Conservation (phyloP, 2,113 vertebrate species). For the Phrynosoma blainvillii region DNA sequence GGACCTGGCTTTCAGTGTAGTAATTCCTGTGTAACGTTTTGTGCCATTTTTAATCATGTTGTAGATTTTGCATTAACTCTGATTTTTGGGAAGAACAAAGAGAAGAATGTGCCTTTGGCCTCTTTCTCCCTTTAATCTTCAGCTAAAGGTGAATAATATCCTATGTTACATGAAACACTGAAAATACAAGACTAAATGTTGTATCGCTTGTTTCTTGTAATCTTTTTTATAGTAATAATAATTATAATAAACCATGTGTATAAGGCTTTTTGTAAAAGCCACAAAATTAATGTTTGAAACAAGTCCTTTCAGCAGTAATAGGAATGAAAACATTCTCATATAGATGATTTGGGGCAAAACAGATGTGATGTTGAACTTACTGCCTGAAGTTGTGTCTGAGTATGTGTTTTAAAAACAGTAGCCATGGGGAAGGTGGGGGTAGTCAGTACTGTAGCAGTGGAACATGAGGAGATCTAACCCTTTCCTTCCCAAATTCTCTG, state of each 20-base stretch:
- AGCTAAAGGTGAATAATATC: background rate
- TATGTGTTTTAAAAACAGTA: background rate
- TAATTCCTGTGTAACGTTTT: background rate
- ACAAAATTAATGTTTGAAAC: slow-evolving; percentile 56
- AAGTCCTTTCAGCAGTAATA: slow-evolving; percentile 21
- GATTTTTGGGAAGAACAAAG: slow-evolving; percentile 1
- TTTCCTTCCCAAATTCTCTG: background rate
- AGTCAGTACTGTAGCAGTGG: background rate
- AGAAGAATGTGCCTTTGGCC: background rate
- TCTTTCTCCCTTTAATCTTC: background rate
- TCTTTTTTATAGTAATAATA: slow-evolving; percentile 44
- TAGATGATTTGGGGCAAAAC: slow-evolving; percentile 29
- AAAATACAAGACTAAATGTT: slow-evolving; percentile 40
- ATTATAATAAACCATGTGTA: slow-evolving; percentile 41
- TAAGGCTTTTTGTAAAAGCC: slow-evolving; percentile 66
- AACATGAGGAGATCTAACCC: background rate
- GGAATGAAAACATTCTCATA: slow-evolving; percentile 27
- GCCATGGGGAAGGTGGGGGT: background rate
- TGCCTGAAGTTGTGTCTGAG: background rate
- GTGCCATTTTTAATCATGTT: slow-evolving; percentile 18
- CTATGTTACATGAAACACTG: slow-evolving; percentile 19
- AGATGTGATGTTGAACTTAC: background rate
- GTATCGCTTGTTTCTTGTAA: slow-evolving; percentile 59
- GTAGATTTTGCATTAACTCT: background rate
- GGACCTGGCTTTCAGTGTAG: background rate